These are phyloP conservation scores for Callionymus lyra DNA, from an alignment of 2,113 vertebrate genomes.

Conservation along the genomic window DNA sequence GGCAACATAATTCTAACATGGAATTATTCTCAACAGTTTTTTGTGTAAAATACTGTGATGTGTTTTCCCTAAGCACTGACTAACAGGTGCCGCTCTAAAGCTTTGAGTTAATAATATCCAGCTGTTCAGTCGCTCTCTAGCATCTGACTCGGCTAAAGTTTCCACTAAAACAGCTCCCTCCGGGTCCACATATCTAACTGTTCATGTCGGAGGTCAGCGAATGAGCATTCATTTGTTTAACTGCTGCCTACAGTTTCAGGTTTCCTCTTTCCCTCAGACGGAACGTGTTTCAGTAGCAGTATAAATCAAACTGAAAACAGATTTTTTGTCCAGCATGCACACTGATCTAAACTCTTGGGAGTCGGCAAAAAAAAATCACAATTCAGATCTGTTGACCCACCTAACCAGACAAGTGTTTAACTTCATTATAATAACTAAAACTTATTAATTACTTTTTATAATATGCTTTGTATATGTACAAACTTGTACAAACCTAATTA, in stretches of 20 bases:
- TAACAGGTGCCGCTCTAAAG: slow-evolving; percentile 12
- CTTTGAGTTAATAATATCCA: slow-evolving; percentile 20
- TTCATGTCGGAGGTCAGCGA: no score
- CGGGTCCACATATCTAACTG: slow-evolving; percentile 6
- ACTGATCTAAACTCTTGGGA: slow-evolving; percentile 7
- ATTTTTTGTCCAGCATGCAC: slow-evolving; percentile 11
- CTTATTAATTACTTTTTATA: no score
- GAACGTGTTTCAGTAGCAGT: slow-evolving; percentile 11
- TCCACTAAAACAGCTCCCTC: neutral
- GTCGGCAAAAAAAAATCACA: neutral
- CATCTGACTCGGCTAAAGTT: slow-evolving; percentile 1
- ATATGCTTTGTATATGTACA: no score
- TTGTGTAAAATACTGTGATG: no score
- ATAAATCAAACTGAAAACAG: slow-evolving; percentile 1
- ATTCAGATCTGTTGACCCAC: no score
- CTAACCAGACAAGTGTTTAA: no score
- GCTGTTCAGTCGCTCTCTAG: slow-evolving; percentile 14
- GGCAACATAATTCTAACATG: no score
- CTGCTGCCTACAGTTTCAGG: neutral
- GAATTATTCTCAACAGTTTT: no score
- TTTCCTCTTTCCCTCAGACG: slow-evolving; percentile 4
- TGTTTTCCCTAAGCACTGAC: neutral
- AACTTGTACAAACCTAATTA: no score
- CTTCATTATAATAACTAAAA: no score
- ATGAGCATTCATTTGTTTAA: no score